phyloP scores from a whole-genome alignment of 2,113 vertebrate genomes.

The Rhea americana region DNA sequence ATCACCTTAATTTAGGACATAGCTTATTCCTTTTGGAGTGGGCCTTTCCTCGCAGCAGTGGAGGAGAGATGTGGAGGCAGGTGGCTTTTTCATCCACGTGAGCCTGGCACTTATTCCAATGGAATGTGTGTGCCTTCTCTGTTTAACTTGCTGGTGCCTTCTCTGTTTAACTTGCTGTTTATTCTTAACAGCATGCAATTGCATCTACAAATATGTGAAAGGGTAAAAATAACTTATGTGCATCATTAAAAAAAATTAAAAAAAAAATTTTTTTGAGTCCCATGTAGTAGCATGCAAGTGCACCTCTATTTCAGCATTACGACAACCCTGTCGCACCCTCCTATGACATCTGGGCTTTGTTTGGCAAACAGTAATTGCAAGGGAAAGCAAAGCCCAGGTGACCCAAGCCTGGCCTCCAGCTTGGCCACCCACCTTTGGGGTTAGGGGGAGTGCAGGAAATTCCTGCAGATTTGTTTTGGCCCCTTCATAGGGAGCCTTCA shows the following conservation, averaged over 20 bases:
- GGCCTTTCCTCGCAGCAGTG: background rate
- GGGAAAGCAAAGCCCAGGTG: background rate
- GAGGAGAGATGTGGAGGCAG: background rate
- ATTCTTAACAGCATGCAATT: no score
- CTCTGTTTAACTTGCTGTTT: background rate
- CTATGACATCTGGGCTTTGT: background rate
- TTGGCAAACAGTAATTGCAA: background rate
- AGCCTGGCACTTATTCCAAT: background rate
- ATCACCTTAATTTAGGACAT: background rate
- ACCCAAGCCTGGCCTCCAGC: background rate
- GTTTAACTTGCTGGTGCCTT: background rate
- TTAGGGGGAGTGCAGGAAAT: background rate
- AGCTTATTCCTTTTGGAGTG: background rate
- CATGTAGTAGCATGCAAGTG: background rate
- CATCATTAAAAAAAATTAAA: background rate
- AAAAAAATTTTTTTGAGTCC: background rate
- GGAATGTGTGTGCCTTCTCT: background rate
- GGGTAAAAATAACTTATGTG: no score
- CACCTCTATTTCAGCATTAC: background rate
- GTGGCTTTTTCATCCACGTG: background rate
- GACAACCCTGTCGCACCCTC: background rate
- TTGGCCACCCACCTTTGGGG: background rate
- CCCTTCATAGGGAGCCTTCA: background rate
- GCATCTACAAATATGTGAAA: background rate
- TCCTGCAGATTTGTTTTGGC: no score